Percentiles rank a stretch among this genome's conserved stretches.
These are phyloP conservation scores for Ornithorhynchus anatinus DNA, from an alignment of 2,113 vertebrate species.

Conservation along the genomic window DNA sequence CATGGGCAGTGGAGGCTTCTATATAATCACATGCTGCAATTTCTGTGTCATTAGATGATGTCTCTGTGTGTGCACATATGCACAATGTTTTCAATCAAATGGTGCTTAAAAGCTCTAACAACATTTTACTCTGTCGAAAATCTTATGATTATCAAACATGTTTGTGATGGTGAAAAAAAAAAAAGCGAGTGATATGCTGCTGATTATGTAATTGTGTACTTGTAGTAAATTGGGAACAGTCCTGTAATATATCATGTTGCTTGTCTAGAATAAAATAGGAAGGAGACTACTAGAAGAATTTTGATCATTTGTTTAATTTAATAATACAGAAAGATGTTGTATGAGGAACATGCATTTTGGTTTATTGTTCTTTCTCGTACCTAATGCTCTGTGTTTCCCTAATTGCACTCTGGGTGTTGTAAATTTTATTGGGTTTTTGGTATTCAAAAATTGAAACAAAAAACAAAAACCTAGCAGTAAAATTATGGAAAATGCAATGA, in stretches of 20 bases:
- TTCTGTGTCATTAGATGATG: background rate
- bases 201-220: conserved; percentile 20
- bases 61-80: background rate
- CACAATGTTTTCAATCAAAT: conserved; percentile 45
- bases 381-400: too few relatives aligned
- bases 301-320: background rate
- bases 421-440: too few relatives aligned
- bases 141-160: conserved; percentile 35
- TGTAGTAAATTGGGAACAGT: background rate
- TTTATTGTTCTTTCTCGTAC: conserved; percentile 12
- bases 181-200: conserved; percentile 5
- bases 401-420: too few relatives aligned
- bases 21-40: conserved; percentile 25
- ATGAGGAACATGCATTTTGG: background rate
- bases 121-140: conserved; percentile 50
- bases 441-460: too few relatives aligned
- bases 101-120: conserved; percentile 41
- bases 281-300: background rate
- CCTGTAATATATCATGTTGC: background rate
- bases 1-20: conserved; percentile 23
- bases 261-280: conserved; percentile 11
- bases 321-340: background rate
- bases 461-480: too few relatives aligned
- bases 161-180: conserved; percentile 25
- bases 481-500: too few relatives aligned